A percentile compares a stretch with the other conserved stretches of the same genome.
These are phyloP conservation scores for Hoplodrina ambigua DNA, from an alignment of 2,888 invertebrate genomes.

Conservation along the genomic window DNA sequence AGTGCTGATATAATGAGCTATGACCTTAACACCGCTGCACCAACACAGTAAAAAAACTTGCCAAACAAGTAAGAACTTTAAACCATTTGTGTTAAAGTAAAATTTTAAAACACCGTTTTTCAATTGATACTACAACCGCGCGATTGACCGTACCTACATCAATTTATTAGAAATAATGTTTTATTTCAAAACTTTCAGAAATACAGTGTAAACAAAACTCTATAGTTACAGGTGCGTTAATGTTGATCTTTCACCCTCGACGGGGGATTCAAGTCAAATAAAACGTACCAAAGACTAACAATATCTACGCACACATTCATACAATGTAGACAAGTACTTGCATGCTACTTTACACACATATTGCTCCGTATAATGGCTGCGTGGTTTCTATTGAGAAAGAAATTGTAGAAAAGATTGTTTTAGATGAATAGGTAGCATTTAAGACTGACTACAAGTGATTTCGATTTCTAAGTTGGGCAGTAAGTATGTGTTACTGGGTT, in stretches of 20 bases:
- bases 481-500: too few species aligned
- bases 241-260: slow-evolving; percentile 23
- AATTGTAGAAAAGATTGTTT: too few species aligned
- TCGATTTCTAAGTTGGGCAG: too few species aligned
- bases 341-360: neutral
- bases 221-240: slow-evolving; percentile 2
- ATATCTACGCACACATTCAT: slow-evolving; percentile 4
- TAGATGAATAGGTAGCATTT: too few species aligned
- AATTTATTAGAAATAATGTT: neutral
- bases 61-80: too few species aligned
- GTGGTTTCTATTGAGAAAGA: neutral
- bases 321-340: neutral
- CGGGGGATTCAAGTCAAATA: slow-evolving; percentile 18
- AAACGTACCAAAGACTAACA: slow-evolving; percentile 20
- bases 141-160: neutral
- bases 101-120: too few species aligned
- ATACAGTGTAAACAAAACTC: neutral
- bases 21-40: too few species aligned
- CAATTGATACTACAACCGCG: too few species aligned
- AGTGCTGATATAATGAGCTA: too few species aligned
- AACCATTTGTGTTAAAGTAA: too few species aligned
- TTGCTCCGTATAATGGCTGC: neutral
- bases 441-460: too few species aligned
- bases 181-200: neutral
- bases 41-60: too few species aligned